These are phyloP conservation scores for Cantharis rufa DNA, from an alignment of 2,888 invertebrate genomes.

Conservation along the genomic window DNA sequence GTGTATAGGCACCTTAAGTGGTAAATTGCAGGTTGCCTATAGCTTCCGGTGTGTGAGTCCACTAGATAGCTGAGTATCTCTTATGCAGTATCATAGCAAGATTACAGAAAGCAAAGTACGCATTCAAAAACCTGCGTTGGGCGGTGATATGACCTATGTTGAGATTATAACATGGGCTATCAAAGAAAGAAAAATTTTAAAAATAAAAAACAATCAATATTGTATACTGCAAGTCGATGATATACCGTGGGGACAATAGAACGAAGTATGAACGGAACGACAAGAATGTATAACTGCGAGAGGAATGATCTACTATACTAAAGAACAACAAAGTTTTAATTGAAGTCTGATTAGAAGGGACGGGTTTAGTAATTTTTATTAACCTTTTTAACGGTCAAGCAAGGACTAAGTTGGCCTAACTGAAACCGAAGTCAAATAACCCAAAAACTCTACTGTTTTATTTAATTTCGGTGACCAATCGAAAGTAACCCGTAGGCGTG, in stretches of 20 bases:
- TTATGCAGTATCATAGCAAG: not conserved
- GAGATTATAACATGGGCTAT: not conserved
- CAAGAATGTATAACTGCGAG: too few relatives aligned
- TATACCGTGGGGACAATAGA: too few relatives aligned
- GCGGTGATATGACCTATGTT: not conserved
- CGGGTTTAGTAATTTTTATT: not conserved
- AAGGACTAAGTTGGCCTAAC: too few relatives aligned
- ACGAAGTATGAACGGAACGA: too few relatives aligned
- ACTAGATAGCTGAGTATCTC: not conserved
- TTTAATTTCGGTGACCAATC: not conserved
- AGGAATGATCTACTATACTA: too few relatives aligned
- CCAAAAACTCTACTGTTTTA: too few relatives aligned
- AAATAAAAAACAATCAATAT: too few relatives aligned
- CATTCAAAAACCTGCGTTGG: not conserved
- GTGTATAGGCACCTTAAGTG: too few relatives aligned
- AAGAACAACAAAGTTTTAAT: not conserved
- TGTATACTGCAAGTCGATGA: too few relatives aligned
- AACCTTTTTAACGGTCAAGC: not conserved
- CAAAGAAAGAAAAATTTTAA: not conserved
- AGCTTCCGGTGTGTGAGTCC: too few relatives aligned
- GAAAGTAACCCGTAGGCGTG: not conserved
- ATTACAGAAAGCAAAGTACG: not conserved
- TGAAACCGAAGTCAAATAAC: too few relatives aligned
- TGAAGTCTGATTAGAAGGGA: not conserved
- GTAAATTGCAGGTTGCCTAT: too few relatives aligned